phyloP scores from a whole-genome alignment of 2,888 invertebrate species.

The Acleris emargana region DNA sequence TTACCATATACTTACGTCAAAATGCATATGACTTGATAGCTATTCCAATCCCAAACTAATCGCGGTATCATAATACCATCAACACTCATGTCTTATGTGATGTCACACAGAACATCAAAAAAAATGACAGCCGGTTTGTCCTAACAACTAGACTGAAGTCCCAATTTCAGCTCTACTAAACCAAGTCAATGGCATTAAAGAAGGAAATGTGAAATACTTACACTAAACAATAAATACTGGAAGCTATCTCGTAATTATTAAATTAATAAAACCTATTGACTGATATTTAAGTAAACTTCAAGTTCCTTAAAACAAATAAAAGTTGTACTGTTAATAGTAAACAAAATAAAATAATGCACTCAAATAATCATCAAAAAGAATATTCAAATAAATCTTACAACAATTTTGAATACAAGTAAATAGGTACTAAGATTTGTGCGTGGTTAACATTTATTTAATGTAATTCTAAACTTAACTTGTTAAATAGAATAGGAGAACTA shows the following conservation, averaged over 20 bases:
- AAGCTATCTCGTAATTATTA: constrained; percentile 11
- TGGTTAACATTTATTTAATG: constrained; percentile 3
- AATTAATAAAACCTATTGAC: constrained; percentile 1
- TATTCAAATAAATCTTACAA: neutral
- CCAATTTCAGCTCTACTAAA: neutral
- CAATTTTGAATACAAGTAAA: neutral
- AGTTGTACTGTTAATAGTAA: constrained; percentile 16
- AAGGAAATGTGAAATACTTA: constrained; percentile 11
- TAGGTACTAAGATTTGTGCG: constrained; percentile 10
- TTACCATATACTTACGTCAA: too few relatives aligned
- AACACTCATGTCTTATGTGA: neutral
- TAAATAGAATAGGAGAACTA: constrained; percentile 10
- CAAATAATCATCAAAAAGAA: neutral
- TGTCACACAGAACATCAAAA: neutral
- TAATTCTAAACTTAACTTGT: neutral
- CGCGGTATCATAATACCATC: too few relatives aligned
- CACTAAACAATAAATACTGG: constrained; percentile 29
- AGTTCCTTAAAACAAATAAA: neutral
- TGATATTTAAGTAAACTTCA: constrained; percentile 10
- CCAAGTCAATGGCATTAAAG: constrained; percentile 5
- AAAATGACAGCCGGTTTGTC: neutral
- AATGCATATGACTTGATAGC: too few relatives aligned
- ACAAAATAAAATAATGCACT: constrained; percentile 12
- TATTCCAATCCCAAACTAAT: too few relatives aligned
- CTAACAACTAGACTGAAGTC: constrained; percentile 16